Percentiles rank a stretch among this genome's conserved stretches.
Evolutionary conservation across 2,113 vertebrate genomes (phyloP).

Genomic region (Pandion haliaetus): DNA sequence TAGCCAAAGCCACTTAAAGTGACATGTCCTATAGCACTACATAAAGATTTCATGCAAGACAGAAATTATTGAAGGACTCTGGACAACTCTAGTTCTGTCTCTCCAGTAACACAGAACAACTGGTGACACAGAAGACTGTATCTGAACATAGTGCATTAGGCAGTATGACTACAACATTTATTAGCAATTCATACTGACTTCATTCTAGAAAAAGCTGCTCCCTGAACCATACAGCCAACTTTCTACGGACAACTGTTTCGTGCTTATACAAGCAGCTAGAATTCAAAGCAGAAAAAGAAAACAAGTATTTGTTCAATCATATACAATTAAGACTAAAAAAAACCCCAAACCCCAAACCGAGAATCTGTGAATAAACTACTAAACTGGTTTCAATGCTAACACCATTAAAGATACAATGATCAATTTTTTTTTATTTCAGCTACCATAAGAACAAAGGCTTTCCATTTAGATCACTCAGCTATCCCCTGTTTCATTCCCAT

Average conservation of each 20-base stretch:
- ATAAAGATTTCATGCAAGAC: background rate
- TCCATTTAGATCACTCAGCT: background rate
- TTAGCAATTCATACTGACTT: background rate
- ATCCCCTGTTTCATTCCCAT: background rate
- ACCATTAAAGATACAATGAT: background rate
- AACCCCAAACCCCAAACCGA: background rate
- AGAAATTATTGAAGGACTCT: background rate
- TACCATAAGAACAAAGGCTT: background rate
- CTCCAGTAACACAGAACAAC: background rate
- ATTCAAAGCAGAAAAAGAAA: background rate
- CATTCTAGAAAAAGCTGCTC: background rate
- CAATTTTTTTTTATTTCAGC: background rate
- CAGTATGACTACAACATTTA: background rate
- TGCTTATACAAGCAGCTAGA: background rate
- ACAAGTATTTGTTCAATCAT: background rate
- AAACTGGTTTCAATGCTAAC: background rate
- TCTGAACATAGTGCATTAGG: background rate
- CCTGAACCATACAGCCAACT: background rate
- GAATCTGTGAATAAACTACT: background rate
- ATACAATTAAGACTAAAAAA: background rate
- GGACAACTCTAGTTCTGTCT: background rate
- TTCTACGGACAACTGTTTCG: background rate
- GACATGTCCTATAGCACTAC: background rate
- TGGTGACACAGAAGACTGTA: background rate
- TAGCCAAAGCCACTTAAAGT: background rate